A percentile compares a stretch with the other conserved stretches of the same genome.
Conservation (phyloP, 2,797 vertebrate genomes). For the Babyrousa celebensis region DNA sequence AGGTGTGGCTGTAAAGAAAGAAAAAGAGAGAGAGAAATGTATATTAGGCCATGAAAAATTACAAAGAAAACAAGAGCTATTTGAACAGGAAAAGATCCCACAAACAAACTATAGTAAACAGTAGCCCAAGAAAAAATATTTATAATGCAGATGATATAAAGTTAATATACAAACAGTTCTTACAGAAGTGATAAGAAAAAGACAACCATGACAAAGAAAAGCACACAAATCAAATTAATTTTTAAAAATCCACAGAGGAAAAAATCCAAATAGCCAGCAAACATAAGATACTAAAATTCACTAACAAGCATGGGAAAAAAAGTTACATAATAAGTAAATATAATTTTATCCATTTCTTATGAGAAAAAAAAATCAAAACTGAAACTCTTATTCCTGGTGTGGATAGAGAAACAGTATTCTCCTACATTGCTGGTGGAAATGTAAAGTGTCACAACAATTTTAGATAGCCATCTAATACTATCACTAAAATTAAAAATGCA, state of each 20-base stretch:
- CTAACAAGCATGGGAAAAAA: background rate
- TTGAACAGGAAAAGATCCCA: background rate
- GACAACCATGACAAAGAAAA: background rate
- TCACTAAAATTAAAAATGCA: background rate
- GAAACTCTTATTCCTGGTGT: background rate
- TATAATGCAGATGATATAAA: background rate
- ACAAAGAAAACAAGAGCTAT: background rate
- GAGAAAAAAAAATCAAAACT: background rate
- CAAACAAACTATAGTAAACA: background rate
- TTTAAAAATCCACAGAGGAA: background rate
- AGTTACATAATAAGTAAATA: background rate
- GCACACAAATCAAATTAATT: background rate
- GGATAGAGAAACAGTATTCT: background rate
- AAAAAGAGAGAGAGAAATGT: background rate
- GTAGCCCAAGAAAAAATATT: background rate
- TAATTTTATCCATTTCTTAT: background rate
- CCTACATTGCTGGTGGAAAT: background rate
- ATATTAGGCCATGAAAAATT: background rate
- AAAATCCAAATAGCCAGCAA: background rate
- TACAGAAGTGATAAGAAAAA: background rate
- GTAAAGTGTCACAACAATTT: background rate
- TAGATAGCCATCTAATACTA: background rate
- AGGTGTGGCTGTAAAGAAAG: background rate
- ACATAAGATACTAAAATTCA: background rate
- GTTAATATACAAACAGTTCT: background rate